Evolutionary conservation across 1,140 invertebrate genomes (phyloP).

Genomic region (Lasioglossum baleicum): DNA sequence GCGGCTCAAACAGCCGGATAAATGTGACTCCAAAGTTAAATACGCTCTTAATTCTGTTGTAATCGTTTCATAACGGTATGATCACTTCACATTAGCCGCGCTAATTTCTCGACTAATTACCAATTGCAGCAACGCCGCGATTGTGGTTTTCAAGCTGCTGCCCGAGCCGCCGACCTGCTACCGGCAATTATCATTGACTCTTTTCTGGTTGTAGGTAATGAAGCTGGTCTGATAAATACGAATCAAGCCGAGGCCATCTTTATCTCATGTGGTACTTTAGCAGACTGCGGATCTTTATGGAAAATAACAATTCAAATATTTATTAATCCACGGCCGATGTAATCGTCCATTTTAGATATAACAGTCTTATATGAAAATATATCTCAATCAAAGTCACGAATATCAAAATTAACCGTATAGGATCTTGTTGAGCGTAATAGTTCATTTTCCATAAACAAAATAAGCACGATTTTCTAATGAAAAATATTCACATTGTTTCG

Average conservation of each 20-base stretch:
- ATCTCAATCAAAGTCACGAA: no score
- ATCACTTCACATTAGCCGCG: not conserved
- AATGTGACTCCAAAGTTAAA: not conserved
- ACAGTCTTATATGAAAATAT: no score
- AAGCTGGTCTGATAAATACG: not conserved
- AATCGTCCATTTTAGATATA: no score
- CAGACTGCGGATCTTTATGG: no score
- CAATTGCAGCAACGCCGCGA: not conserved
- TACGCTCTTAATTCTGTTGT: not conserved
- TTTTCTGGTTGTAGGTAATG: not conserved
- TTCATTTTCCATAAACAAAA: no score
- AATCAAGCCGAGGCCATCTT: not conserved
- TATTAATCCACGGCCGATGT: no score
- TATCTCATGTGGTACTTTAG: no score
- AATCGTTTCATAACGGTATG: not conserved
- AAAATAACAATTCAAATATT: no score
- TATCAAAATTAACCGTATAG: no score
- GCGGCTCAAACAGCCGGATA: not conserved
- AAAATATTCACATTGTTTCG: no score
- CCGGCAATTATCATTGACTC: not conserved
- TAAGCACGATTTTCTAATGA: no score
- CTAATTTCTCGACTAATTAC: not conserved
- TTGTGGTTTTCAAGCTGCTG: not conserved
- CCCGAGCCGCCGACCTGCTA: not conserved
- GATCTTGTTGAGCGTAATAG: no score